Percentiles rank a stretch among this genome's conserved stretches.
Conservation (phyloP, 2,797 vertebrate genomes). For the Sylvilagus floridanus region DNA sequence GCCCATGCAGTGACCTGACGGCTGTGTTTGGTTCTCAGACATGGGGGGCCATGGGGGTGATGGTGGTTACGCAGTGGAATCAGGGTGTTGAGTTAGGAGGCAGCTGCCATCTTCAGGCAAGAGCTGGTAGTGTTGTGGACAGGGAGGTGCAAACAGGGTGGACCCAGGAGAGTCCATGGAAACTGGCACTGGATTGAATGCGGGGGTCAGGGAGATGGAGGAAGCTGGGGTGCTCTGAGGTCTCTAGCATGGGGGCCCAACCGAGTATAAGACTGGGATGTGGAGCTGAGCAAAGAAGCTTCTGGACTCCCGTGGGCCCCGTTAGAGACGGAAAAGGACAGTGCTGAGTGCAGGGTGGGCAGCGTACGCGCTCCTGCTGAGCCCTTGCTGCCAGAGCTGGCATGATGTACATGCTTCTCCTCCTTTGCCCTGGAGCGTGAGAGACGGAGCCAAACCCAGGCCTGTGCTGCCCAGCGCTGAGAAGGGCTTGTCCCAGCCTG, state of each 20-base stretch:
- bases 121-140: not conserved
- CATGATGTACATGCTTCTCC: not conserved
- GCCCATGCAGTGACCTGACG: not conserved
- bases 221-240: not conserved
- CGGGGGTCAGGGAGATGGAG: not conserved
- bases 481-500: not conserved
- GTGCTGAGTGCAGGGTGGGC: not conserved
- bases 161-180: not conserved
- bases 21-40: not conserved
- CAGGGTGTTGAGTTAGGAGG: conserved; percentile 8
- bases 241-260: not conserved
- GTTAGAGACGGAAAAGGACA: not conserved
- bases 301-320: not conserved
- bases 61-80: not conserved
- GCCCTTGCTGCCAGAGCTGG: not conserved
- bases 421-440: not conserved
- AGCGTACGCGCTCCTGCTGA: not conserved
- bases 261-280: not conserved
- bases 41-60: not conserved
- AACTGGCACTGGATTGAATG: not conserved
- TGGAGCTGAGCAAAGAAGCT: conserved; percentile 29
- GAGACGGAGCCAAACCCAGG: not conserved
- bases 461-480: not conserved
- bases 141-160: not conserved
- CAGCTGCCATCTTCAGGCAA: not conserved